Percentiles rank a stretch among this genome's conserved stretches.
Conservation (phyloP, 2,888 invertebrate species). For the Oscheius sp. region DNA sequence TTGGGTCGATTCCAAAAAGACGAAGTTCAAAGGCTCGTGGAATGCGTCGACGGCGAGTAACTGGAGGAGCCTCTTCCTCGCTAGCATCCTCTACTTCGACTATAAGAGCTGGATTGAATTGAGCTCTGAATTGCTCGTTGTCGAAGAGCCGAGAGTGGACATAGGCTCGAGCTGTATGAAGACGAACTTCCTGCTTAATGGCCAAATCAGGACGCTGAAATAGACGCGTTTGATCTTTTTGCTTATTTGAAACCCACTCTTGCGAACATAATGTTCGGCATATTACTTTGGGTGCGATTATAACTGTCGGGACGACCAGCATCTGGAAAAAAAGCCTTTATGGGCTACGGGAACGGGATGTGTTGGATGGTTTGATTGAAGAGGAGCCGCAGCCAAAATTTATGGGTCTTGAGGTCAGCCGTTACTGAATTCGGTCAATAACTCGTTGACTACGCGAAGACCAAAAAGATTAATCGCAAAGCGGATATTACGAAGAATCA, state of each 20-base stretch:
- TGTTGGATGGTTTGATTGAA: background rate
- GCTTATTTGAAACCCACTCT: background rate
- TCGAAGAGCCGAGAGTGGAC: conserved; percentile 4
- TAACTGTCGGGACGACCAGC: background rate
- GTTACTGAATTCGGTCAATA: too few relatives aligned
- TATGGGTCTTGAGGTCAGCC: too few relatives aligned
- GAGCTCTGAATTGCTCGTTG: background rate
- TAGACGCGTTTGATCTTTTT: background rate
- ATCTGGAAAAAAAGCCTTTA: conserved; percentile 6
- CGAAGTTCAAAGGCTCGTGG: background rate
- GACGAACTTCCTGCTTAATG: background rate
- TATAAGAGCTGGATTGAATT: too few relatives aligned
- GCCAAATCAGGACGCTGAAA: background rate
- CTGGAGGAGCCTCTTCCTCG: too few relatives aligned
- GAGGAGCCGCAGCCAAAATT: background rate
- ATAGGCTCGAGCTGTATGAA: background rate
- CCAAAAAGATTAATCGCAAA: background rate
- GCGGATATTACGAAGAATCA: too few relatives aligned
- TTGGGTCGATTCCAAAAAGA: background rate
- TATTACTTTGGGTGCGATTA: conserved; percentile 14
- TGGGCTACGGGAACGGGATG: background rate
- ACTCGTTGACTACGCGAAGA: background rate
- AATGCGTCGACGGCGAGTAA: background rate
- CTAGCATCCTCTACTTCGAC: background rate
- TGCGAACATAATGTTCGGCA: conserved; percentile 3